Base-by-base conservation (phyloP, 2,797 vertebrate species). In the Dicrostonyx torquatus region DNA sequence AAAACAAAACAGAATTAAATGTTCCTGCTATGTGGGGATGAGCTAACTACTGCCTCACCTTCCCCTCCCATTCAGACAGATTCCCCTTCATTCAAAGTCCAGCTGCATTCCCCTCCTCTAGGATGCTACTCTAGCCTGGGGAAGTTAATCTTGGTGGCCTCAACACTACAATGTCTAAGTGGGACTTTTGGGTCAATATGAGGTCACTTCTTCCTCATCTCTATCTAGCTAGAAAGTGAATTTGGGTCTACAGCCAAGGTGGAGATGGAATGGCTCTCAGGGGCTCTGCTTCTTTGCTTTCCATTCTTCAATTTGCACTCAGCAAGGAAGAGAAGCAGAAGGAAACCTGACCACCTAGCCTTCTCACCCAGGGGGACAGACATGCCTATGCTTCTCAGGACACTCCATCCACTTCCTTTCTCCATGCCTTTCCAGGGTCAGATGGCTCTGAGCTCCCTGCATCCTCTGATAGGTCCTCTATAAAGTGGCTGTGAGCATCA, bases 1-100 rank as follows among this genome's bases (percentile, higher is more conserved):
- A 89, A 88, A 89, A 26, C 31, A 62, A 87, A 87, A 76, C 55
- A 88, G 48, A 87, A 24, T 34, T 24, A 75, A 58, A 62, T n/a
- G 73, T 1, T 64, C 58, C 34, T 37, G 64, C 43, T n/a, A 26
- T 22, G 14, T 37, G 31, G 22, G 48, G 26, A 62, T n/a, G 40
- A 84, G 83, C 55, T 62, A n/a, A 18, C 31, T 20, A 1, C 80
- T 14, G 40, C 22, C 37, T 76, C 18, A 66, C 43, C 85, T 43
- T 48, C 40, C 60, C 86, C 43, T 60, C 53, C 60, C n/a, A 3
- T 43, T 55, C 72, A 48, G 3, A 43, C 34, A 45, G 34, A 68
- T 6, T 15, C 31, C 89, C 80, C 37, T 45, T n/a, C 45, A 7
- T 64, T 70, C 73, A 48, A 78, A 53, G 45, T 31, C 37, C 10